Evolutionary conservation across 2,797 vertebrate genomes (phyloP), one percentile per base, ranked within the genome.

Genomic region (Characodon lateralis): DNA sequence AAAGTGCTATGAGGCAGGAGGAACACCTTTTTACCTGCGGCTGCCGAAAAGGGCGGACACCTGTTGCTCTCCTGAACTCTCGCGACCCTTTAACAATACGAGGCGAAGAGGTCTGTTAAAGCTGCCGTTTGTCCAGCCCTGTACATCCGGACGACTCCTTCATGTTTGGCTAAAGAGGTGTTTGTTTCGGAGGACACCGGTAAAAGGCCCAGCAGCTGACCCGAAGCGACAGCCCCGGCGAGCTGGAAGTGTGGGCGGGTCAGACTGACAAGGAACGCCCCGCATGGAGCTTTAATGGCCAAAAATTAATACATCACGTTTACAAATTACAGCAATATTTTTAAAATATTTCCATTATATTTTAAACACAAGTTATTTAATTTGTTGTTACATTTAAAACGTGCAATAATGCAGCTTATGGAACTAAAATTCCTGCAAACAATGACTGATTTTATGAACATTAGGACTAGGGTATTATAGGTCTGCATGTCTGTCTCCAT

Each of bases 171-270:
- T 31, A 20, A 18, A n/a, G 20, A 55, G 13, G 6, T 18, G 24
- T 26, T 39, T 16, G 24, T n/a, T 72, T n/a, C 2, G 2, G 39
- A 74, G 35, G 68, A 55, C 69, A 69, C 71, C 28, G 22, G 46
- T 0, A 3, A 24, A 72, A 56, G 48, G 72, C 28, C 66, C 66
- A 69, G 24, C 69, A 71, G 20, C 56, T 69, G 69, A 81, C 50
- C 28, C 1, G 35, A 48, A 22, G 41, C 10, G 5, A 5, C 5
- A 2, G 65, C 9, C 39, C 63, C n/a, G 76, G 24, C 24, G 71
- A 16, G 50, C 3, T 20, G 18, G 55, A 9, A 6, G 51, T 6
- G 79, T 83, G 85, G 92, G 90, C 72, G 85, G 83, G 78, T 71
- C 75, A 43, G 39, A 51, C 3, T 51, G 56, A 51, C 10, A 50